Percentiles rank a stretch among this genome's conserved stretches.
These are phyloP conservation scores for Falcaria lacertinaria DNA, from an alignment of 2,888 invertebrate genomes.

Conservation along the genomic window DNA sequence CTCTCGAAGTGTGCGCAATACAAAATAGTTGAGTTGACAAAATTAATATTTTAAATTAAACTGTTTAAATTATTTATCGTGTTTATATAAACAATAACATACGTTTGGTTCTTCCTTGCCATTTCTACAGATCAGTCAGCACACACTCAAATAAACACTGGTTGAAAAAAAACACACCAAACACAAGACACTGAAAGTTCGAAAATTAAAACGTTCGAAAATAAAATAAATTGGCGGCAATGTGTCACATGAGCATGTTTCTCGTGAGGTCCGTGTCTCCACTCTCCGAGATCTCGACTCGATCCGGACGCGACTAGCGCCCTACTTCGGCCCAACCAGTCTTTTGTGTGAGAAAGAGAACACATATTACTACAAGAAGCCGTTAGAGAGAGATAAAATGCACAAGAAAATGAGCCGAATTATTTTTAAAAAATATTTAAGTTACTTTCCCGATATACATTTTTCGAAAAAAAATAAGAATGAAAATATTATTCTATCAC, in stretches of 20 bases:
- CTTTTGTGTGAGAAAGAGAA: slow-evolving; percentile 61
- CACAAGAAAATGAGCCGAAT: slow-evolving; percentile 2
- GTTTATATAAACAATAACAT: slow-evolving; percentile 43
- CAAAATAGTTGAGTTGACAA: too few relatives aligned
- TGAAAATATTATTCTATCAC: too few relatives aligned
- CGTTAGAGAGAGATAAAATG: slow-evolving; percentile 40
- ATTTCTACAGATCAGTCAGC: slow-evolving; percentile 40
- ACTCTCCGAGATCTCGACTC: slow-evolving; percentile 74
- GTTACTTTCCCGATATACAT: too few relatives aligned
- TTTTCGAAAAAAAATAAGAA: not conserved
- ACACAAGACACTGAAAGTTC: slow-evolving; percentile 48
- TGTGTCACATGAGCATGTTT: slow-evolving; percentile 68
- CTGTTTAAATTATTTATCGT: too few relatives aligned
- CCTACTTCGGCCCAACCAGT: slow-evolving; percentile 72
- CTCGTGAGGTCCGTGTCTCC: slow-evolving; percentile 68
- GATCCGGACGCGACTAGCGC: slow-evolving; percentile 61
- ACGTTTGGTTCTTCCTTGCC: slow-evolving; percentile 62
- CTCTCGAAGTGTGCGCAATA: too few relatives aligned
- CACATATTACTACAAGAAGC: slow-evolving; percentile 25
- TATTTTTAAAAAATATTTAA: not conserved
- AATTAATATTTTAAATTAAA: slow-evolving; percentile 11
- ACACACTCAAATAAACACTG: slow-evolving; percentile 39
- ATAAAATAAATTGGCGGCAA: slow-evolving; percentile 59
- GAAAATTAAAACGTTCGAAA: slow-evolving; percentile 29
- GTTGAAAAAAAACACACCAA: slow-evolving; percentile 26